These are phyloP conservation scores for Spicauda simplicius DNA, from an alignment of 2,888 invertebrate species.

Conservation along the genomic window DNA sequence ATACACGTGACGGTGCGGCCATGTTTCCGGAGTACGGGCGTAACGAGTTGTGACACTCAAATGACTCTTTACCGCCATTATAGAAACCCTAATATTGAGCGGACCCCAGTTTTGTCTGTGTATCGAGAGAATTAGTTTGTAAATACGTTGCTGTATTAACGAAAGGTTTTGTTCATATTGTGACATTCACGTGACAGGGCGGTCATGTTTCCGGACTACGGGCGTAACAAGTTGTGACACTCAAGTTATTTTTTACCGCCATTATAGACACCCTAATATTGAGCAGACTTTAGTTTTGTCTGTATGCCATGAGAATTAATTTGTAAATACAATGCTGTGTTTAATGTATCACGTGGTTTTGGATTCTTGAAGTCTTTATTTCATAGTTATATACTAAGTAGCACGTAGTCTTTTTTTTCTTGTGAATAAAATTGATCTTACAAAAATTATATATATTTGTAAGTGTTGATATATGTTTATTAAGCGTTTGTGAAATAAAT, in stretches of 20 bases:
- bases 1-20: neutral
- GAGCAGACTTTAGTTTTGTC: neutral
- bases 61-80: slow-evolving; percentile 6
- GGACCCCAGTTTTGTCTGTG: neutral
- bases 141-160: no score
- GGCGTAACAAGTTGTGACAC: slow-evolving; percentile 7
- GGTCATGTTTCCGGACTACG: slow-evolving; percentile 12
- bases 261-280: neutral
- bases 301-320: neutral
- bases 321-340: no score
- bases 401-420: no score
- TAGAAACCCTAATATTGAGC: neutral
- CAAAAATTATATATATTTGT: no score
- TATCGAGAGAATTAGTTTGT: no score
- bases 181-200: neutral
- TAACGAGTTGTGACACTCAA: slow-evolving; percentile 10
- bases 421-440: no score
- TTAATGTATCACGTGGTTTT: no score
- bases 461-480: no score
- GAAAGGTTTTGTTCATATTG: neutral
- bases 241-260: slow-evolving; percentile 2
- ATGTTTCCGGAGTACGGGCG: slow-evolving; percentile 12
- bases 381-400: no score
- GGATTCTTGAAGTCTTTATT: no score
- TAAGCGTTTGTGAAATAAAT: no score